A percentile compares a stretch with the other conserved stretches of the same genome.
Conservation (phyloP, 1,140 invertebrate species). For the Cyclargus thomasi region DNA sequence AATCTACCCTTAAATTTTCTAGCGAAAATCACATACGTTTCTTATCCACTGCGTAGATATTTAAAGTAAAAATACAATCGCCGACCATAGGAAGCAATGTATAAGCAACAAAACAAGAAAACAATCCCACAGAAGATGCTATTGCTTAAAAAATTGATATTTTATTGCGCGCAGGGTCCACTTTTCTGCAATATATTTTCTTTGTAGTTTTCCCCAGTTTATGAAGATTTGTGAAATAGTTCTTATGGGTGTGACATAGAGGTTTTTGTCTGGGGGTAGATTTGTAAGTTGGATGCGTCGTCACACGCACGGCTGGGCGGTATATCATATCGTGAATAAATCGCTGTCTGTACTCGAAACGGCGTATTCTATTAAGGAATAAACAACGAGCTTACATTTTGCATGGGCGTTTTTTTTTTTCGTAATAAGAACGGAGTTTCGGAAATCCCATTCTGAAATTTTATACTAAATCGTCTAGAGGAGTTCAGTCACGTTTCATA, state of each 20-base stretch:
- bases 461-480: too few relatives aligned
- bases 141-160: constrained; percentile 65
- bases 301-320: constrained; percentile 59
- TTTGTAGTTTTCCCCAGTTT: constrained; percentile 28
- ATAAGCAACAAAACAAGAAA: background rate
- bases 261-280: constrained; percentile 9
- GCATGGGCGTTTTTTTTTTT: constrained; percentile 17
- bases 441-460: too few relatives aligned
- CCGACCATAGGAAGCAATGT: constrained; percentile 28
- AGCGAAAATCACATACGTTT: background rate
- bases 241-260: constrained; percentile 12
- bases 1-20: background rate
- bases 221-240: background rate
- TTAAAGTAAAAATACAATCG: background rate
- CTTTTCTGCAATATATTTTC: constrained; percentile 65
- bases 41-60: background rate
- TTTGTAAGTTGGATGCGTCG: constrained; percentile 37
- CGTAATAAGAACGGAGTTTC: too few relatives aligned
- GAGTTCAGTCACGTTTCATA: too few relatives aligned
- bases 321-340: constrained; percentile 69
- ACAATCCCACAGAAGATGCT: background rate
- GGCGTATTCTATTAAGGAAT: constrained; percentile 58
- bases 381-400: constrained; percentile 39
- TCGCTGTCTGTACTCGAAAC: constrained; percentile 49
- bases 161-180: constrained; percentile 65